Conservation (phyloP, 2,113 vertebrate genomes). For the Takifugu bimaculatus region DNA sequence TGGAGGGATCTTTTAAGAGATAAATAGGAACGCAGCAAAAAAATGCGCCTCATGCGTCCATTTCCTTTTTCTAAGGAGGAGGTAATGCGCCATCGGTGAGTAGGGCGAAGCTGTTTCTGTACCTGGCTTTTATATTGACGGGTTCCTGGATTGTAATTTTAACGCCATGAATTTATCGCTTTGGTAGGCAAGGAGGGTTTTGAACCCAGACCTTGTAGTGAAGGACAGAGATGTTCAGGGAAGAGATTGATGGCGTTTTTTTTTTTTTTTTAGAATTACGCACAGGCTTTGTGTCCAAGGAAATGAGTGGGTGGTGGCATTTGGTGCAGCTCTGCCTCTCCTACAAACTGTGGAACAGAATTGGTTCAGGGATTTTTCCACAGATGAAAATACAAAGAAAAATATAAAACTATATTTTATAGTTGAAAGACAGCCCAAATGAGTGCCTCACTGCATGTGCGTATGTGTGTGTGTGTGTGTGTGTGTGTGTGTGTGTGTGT, state of each 20-base stretch:
- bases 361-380: constrained; percentile 48
- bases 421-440: constrained; percentile 32
- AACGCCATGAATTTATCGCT: constrained; percentile 3
- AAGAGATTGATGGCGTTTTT: constrained; percentile 62
- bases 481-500: constrained; percentile 34
- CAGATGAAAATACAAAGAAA: no score
- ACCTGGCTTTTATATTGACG: constrained; percentile 36
- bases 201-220: constrained; percentile 27
- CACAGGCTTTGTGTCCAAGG: constrained; percentile 84
- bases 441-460: constrained; percentile 35
- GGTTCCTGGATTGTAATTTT: constrained; percentile 12
- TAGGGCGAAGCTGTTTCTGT: constrained; percentile 37
- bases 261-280: constrained; percentile 59
- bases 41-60: constrained; percentile 38
- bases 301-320: constrained; percentile 85
- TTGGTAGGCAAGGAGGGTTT: constrained; percentile 24
- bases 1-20: constrained; percentile 65
- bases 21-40: constrained; percentile 46
- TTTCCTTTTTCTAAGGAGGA: constrained; percentile 35
- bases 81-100: constrained; percentile 61
- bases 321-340: constrained; percentile 50
- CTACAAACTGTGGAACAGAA: constrained; percentile 51
- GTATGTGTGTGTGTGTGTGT: constrained; percentile 45
- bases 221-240: constrained; percentile 45
- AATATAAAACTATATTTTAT: no score